Evolutionary conservation across 1,140 invertebrate genomes (phyloP).

Genomic region (Halyomorpha halys): DNA sequence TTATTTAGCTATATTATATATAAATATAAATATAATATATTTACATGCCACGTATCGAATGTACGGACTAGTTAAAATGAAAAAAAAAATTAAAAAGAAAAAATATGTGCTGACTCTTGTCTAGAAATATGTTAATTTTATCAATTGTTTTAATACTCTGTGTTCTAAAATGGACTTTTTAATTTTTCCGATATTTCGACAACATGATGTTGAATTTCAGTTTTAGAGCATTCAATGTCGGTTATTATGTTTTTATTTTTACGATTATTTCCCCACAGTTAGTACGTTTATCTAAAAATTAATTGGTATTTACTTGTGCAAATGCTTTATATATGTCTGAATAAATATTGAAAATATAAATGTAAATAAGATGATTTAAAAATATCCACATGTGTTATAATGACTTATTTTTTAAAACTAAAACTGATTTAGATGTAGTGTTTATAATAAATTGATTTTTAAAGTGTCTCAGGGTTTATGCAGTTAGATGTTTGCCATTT

Average conservation of each 20-base stretch:
- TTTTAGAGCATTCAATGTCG: conserved; percentile 12
- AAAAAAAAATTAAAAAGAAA: conserved; percentile 17
- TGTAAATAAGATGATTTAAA: conserved; percentile 28
- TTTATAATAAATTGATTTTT: conserved; percentile 29
- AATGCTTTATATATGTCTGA: conserved; percentile 29
- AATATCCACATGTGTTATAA: conserved; percentile 29
- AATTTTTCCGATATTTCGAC: conserved; percentile 11
- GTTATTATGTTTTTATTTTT: conserved; percentile 14
- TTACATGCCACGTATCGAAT: conserved; percentile 17
- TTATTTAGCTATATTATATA: conserved; percentile 24
- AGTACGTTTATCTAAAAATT: conserved; percentile 19
- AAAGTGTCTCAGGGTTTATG: conserved; percentile 29
- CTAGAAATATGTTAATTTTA: conserved; percentile 16
- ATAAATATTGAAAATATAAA: conserved; percentile 26
- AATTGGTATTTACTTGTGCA: conserved; percentile 28
- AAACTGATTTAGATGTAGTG: conserved; percentile 29
- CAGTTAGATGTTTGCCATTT: conserved; percentile 26
- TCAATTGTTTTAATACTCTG: conserved; percentile 23
- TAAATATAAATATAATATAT: conserved; percentile 19
- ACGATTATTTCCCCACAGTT: conserved; percentile 3
- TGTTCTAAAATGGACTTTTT: conserved; percentile 14
- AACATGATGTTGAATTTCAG: conserved; percentile 8
- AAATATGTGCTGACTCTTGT: conserved; percentile 16
- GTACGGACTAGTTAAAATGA: conserved; percentile 17
- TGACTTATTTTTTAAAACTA: conserved; percentile 30